Evolutionary conservation across 2,113 vertebrate species (phyloP), one percentile per base, ranked within the genome.

Genomic region (Larimichthys polyactis): DNA sequence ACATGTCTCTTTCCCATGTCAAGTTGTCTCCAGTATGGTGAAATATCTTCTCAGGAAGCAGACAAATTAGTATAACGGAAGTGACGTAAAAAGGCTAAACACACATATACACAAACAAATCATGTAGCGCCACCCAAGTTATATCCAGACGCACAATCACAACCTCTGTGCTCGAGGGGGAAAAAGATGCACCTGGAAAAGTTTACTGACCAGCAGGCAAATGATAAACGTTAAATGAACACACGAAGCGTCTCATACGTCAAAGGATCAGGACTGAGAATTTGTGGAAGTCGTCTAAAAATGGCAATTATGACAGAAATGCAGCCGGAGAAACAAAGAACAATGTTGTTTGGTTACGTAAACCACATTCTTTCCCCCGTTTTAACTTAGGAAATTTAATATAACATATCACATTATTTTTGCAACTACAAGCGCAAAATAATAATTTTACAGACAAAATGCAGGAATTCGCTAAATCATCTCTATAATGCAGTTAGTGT

Each of bases 1-100:
- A 32, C 58, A n/a, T 4, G 51, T 86, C 86, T 89, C 67, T 51
- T 77, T 84, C 77, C 19, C 86, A 82, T 72, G 64, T 81, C 83
- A 78, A 88, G 79, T 77, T 52, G 64, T 82, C 54, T 75, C 66
- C 79, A 62, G 29, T 74, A 24, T 71, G 55, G 36, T 58, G 60
- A 78, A 51, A 62, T 60, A n/a, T 72, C 68, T 49, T 70, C 75
- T 75, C 58, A 54, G 32, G 52, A 79, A 67, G 63, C 17, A 40
- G 46, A n/a, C 29, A 60, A 80, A 78, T 78, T 48, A 46, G 19
- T 51, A 11, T 4, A 62, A 62, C 15, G 10, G 24, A 59, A 19
- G 51, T 27, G 62, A 68, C 1, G 2, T 49, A 70, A 71, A 76
- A 57, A 67, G 19, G 5, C 16, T 32, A 20, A 54, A 75, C 27